These are phyloP conservation scores for Augochlorella aurata DNA, from an alignment of 2,888 invertebrate species.

Conservation along the genomic window DNA sequence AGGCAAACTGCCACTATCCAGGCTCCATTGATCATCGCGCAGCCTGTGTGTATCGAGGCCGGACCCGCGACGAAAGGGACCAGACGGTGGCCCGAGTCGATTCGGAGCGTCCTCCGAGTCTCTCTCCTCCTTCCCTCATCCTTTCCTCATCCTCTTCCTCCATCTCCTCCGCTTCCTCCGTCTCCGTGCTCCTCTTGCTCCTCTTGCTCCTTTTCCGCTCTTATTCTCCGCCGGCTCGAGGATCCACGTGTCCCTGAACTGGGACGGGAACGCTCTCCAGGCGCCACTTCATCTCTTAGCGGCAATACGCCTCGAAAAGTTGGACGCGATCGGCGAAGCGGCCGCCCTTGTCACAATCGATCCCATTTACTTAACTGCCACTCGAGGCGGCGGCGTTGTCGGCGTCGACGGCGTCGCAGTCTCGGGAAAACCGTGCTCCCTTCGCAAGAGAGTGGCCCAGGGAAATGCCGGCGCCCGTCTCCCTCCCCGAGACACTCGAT, in stretches of 20 bases:
- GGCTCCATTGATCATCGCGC: slow-evolving; percentile 57
- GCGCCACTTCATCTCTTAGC: slow-evolving; percentile 52
- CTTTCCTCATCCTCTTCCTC: background rate
- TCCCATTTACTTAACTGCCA: slow-evolving; percentile 68
- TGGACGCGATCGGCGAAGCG: slow-evolving; percentile 53
- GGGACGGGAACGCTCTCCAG: slow-evolving; percentile 24
- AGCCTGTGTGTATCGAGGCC: slow-evolving; percentile 45
- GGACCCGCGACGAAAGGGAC: slow-evolving; percentile 17
- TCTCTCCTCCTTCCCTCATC: background rate
- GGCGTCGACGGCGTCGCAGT: slow-evolving; percentile 28
- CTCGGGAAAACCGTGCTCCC: background rate
- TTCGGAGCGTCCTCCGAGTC: background rate
- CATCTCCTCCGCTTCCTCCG: too few relatives aligned
- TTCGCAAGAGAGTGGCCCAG: background rate
- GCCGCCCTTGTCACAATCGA: slow-evolving; percentile 57
- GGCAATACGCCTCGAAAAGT: slow-evolving; percentile 57
- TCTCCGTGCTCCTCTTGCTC: background rate
- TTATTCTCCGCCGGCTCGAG: background rate
- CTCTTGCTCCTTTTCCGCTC: background rate
- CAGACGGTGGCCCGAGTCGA: slow-evolving; percentile 22
- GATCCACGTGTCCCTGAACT: slow-evolving; percentile 12
- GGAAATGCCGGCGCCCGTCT: background rate
- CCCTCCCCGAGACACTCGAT: background rate
- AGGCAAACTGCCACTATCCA: slow-evolving; percentile 54
- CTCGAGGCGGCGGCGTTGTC: slow-evolving; percentile 44